Percentiles rank a stretch among this genome's conserved stretches.
Evolutionary conservation across 2,113 vertebrate genomes (phyloP).

Genomic region (Spermophilus dauricus): DNA sequence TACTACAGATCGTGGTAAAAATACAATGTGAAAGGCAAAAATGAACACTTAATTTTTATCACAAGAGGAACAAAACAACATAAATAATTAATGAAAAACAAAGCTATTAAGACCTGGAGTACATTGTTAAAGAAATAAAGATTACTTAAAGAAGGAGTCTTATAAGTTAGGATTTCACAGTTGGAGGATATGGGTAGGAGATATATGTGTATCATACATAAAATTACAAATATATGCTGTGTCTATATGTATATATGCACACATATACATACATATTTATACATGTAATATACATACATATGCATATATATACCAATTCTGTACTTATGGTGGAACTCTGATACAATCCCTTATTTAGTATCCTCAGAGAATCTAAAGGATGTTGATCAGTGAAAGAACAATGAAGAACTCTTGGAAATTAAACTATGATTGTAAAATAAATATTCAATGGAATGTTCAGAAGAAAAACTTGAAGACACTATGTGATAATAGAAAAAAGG

Average conservation of each 20-base stretch:
- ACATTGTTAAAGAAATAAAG: background rate
- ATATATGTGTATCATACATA: too few relatives aligned
- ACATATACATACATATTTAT: too few relatives aligned
- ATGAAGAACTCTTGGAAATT: constrained; percentile 27
- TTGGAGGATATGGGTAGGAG: background rate
- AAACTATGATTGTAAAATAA: constrained; percentile 34
- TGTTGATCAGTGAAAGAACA: background rate
- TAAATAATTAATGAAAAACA: background rate
- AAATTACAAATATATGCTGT: too few relatives aligned
- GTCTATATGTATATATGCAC: too few relatives aligned
- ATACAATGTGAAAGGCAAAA: background rate
- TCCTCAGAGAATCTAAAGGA: background rate
- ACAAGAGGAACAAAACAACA: background rate
- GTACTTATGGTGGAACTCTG: background rate
- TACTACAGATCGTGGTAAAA: background rate
- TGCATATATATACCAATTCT: background rate
- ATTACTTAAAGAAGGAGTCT: background rate
- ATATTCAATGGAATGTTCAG: background rate
- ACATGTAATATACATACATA: too few relatives aligned
- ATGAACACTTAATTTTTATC: background rate
- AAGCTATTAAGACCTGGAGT: background rate
- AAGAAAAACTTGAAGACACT: background rate
- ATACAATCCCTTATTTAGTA: background rate
- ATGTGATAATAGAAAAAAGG: background rate
- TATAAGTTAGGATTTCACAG: background rate